Evolutionary conservation across 2,113 vertebrate genomes (phyloP), one percentile per base, ranked within the genome.

Genomic region (Hyaena hyaena): DNA sequence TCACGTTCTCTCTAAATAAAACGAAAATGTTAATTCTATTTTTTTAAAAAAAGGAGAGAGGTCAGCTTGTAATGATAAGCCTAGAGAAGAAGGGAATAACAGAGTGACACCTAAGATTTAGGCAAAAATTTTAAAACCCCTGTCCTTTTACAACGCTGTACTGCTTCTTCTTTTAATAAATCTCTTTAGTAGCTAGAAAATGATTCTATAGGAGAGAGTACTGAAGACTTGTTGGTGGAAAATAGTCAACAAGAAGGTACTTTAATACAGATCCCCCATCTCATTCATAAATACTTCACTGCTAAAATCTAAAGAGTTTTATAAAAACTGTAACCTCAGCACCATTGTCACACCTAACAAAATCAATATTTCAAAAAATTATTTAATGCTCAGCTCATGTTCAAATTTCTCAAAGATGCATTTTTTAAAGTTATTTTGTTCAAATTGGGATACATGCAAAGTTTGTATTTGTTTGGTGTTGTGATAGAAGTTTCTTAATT

Each of bases 61-160:
- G 48, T 74, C 48, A 28, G 2, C 28, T 94, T 86, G 3, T 68
- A 85, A 69, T 48, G 82, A 33, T 24, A 94, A 82, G 2, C 12
- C 31, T 33, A 12, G 6, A 15, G 88, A 12, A 48, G 53, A 80
- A 86, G n/a, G 53, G 85, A 33, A n/a, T 58, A 90, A 94, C 15
- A 79, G 33, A 93, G 35, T 53, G 61, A 8, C 31, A 88, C 61
- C 53, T 92, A 69, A 95, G 31, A 93, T 87, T 90, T 77, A 83
- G 39, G 61, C 39, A 86, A 89, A 71, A 88, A 3, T 58, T 53
- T 71, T 24, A 68, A 88, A 90, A 35, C 2, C 11, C 5, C 8
- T 82, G 1, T 83, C 16, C 33, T 93, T 79, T 23, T 84, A 81
- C 28, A 55, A 83, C 55, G 17, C 35, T 79, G 23, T 31, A 45